phyloP scores from a whole-genome alignment of 2,888 invertebrate species.

The Atherix ibis region DNA sequence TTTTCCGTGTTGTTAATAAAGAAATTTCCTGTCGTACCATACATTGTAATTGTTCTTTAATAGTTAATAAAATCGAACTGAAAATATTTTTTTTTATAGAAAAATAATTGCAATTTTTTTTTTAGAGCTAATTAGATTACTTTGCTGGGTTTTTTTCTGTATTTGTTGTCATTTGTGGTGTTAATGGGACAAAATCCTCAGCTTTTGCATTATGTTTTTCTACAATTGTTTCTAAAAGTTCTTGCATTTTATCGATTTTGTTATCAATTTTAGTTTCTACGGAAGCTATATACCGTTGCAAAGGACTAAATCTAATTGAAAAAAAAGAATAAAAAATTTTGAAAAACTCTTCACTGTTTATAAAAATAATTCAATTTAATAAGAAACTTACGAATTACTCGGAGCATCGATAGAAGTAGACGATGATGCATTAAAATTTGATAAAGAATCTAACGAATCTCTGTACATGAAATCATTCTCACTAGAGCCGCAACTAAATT shows the following conservation, averaged over 20 bases:
- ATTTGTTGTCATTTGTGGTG: too few species aligned
- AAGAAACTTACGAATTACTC: slow-evolving; percentile 8
- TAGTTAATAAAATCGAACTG: too few species aligned
- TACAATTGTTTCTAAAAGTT: slow-evolving; percentile 1
- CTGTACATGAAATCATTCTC: too few species aligned
- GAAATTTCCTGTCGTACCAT: slow-evolving; percentile 12
- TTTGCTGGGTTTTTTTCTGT: too few species aligned
- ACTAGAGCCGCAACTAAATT: too few species aligned
- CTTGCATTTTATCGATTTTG: slow-evolving; percentile 14
- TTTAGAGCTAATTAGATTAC: too few species aligned
- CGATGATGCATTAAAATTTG: slow-evolving; percentile 19
- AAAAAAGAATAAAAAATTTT: not conserved
- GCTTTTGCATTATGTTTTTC: not conserved
- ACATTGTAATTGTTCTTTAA: slow-evolving; percentile 11
- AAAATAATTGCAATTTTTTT: too few species aligned
- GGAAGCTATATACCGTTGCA: slow-evolving; percentile 17
- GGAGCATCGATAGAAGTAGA: slow-evolving; percentile 18
- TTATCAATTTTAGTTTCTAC: slow-evolving; percentile 16
- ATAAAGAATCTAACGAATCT: slow-evolving; percentile 15
- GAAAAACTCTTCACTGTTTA: not conserved
- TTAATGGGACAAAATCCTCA: too few species aligned
- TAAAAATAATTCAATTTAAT: not conserved
- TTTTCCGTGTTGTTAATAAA: too few species aligned
- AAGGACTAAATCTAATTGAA: slow-evolving; percentile 17
- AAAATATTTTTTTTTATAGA: too few species aligned